Base-by-base conservation (phyloP, 2,797 vertebrate species). In the Hyperoplus immaculatus region DNA sequence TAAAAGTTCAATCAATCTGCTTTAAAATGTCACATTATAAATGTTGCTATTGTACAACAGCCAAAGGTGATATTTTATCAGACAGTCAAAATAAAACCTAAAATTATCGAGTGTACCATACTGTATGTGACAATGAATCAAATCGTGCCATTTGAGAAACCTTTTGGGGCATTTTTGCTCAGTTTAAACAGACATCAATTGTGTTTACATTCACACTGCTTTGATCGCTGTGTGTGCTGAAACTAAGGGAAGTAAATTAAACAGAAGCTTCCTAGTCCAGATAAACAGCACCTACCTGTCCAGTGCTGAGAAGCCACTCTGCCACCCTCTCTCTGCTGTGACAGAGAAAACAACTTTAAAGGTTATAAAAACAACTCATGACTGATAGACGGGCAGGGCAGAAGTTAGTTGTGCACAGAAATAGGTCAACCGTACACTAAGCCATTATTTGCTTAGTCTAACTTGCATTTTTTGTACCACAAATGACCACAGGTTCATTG, bases 341-440 rank as follows among this genome's bases (percentile, higher is more conserved):
- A 29, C 29, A 29, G 29, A 29, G 29, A 29, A 29, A 29, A 81
- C 65, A 73, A 75, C 75, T 59, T 68, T 75, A 88, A 89, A 87
- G 75, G 72, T 86, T 80, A 72, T 41, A 63, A 60, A 82, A 82
- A 75, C 49, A 78, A 65, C 36, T 68, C 57, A 43, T 54, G 5
- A 62, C n/a, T 61, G 68, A 71, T 16, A 55, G 21, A 12, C 65
- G 18, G 39, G 69, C 15, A 45, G 69, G 41, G 15, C 61, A 79
- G 51, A 58, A 57, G 29, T 69, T 47, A 72, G 49, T 6, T 55
- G 54, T 50, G 29, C 13, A 69, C 51, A 67, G 18, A 56, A n/a
- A 64, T 42, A 67, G 45, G 45, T 38, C 15, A 55, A 18, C 15
- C 7, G 29, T 36, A 73, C 2, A 63, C 29, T 14, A 69, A 68